Base-by-base conservation (phyloP, 2,797 vertebrate species). In the Moxostoma hubbsi region DNA sequence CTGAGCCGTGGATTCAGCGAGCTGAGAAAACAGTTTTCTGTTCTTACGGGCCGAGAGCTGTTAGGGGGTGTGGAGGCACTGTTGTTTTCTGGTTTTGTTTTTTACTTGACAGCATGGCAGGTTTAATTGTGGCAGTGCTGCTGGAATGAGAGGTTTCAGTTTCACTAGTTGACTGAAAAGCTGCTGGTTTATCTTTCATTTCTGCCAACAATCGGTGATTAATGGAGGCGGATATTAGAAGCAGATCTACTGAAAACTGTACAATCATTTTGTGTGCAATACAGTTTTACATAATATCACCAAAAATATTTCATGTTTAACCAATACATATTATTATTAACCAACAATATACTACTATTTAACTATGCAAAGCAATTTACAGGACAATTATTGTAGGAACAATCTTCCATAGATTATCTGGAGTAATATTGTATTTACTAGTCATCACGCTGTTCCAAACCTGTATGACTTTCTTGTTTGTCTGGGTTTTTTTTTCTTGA, bases 141-240 rank as follows among this genome's bases (percentile, higher is more conserved):
- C 51, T 76, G 46, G 62, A 65, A 75, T 75, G 16, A 77, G 66
- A 10, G 45, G 63, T 7, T 53, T 61, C 7, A n/a, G 13, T 67
- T 73, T 53, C 75, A 57, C 10, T 49, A 18, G 50, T 16, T 70
- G 53, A 75, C 55, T 75, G 46, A 79, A 9, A 36, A 73, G 11
- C 66, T 67, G 16, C 36, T n/a, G 67, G 7, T 75, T 75, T 62
- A 70, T 67, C 68, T 9, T 43, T 18, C 11, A 47, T 59, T 13
- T 13, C 24, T 11, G 7, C 55, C 50, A 15, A n/a, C 55, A 45
- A 69, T 67, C 53, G 46, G 51, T 13, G 18, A 12, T 75, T 81
- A 68, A 73, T 18, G 18, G 18, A 18, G 18, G 18, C 18, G 18
- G 18, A 18, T 67, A 7, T 63, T 13, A 66, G 11, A 63, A 73